These are phyloP conservation scores for Cosmia pyralina DNA, from an alignment of 2,888 invertebrate genomes.

Conservation along the genomic window DNA sequence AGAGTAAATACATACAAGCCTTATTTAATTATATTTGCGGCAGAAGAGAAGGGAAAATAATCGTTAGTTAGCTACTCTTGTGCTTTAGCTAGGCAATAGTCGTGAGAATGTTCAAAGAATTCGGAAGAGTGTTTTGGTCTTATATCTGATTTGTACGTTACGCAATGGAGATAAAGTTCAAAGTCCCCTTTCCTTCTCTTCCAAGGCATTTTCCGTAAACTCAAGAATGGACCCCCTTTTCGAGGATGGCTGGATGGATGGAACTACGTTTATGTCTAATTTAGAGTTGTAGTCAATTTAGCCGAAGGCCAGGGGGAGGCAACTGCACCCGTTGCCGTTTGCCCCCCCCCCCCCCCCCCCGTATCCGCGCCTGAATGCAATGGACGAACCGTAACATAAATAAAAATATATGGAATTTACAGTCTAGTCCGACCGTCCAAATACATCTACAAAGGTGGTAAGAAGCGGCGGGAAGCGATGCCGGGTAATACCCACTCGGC, in stretches of 20 bases:
- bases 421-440: constrained; percentile 87
- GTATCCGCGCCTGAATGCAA: not conserved
- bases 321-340: too few species aligned
- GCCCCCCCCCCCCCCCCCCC: too few species aligned
- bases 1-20: not conserved
- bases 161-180: not conserved
- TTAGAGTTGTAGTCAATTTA: too few species aligned
- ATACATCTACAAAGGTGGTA: constrained; percentile 86
- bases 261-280: too few species aligned
- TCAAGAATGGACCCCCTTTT: too few species aligned
- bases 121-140: too few species aligned
- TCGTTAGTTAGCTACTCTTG: not conserved
- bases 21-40: constrained; percentile 2
- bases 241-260: too few species aligned
- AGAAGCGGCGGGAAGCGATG: constrained; percentile 85
- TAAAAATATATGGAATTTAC: constrained; percentile 46
- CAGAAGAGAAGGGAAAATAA: not conserved
- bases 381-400: not conserved
- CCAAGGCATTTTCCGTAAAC: too few species aligned
- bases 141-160: not conserved
- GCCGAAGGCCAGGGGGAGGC: too few species aligned
- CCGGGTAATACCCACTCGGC: constrained; percentile 78
- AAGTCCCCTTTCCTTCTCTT: not conserved
- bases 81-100: not conserved
- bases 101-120: too few species aligned